A percentile compares a stretch with the other conserved stretches of the same genome.
Evolutionary conservation across 2,888 invertebrate species (phyloP).

Genomic region (Nesidiocoris tenuis): DNA sequence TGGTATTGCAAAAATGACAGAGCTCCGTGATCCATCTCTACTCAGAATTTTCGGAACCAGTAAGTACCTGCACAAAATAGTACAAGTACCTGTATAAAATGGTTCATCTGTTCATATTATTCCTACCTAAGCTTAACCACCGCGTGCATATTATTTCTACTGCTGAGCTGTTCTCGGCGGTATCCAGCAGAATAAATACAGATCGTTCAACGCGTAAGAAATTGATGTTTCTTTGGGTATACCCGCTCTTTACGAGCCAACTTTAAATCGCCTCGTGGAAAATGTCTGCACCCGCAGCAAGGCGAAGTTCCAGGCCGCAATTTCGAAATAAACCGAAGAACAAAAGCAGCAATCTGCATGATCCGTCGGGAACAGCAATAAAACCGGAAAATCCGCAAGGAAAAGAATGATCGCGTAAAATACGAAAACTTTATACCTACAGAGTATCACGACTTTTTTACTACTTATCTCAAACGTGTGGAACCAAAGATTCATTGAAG

Average conservation of each 20-base stretch:
- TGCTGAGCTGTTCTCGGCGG: too few relatives aligned
- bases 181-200: too few relatives aligned
- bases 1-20: too few relatives aligned
- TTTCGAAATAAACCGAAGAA: not conserved
- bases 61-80: too few relatives aligned
- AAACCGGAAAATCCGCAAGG: not conserved
- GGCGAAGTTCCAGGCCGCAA: not conserved
- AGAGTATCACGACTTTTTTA: constrained; percentile 2
- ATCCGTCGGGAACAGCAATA: not conserved
- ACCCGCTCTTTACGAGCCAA: not conserved
- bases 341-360: not conserved
- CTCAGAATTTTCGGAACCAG: too few relatives aligned
- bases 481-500: constrained; percentile 8
- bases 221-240: not conserved
- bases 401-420: not conserved
- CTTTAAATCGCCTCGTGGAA: not conserved
- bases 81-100: too few relatives aligned
- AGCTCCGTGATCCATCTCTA: too few relatives aligned
- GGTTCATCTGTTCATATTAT: too few relatives aligned
- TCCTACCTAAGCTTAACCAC: too few relatives aligned
- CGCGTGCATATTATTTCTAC: too few relatives aligned
- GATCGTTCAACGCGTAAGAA: too few relatives aligned
- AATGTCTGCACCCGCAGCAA: not conserved
- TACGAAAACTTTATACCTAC: not conserved
- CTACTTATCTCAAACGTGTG: constrained; percentile 5